These are phyloP conservation scores for Philereme vetulata DNA, from an alignment of 2,888 invertebrate genomes.

Conservation along the genomic window DNA sequence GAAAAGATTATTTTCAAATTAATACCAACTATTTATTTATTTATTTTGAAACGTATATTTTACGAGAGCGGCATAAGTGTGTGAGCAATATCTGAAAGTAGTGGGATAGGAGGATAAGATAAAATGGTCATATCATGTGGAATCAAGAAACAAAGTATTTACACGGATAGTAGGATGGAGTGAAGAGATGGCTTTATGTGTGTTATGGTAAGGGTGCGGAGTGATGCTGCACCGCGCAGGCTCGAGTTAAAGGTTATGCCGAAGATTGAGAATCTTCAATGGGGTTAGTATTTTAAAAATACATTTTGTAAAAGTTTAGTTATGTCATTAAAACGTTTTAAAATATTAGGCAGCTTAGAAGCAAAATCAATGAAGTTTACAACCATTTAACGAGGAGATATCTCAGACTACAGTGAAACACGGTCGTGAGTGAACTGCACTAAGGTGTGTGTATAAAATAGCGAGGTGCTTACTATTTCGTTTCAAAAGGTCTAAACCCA, in stretches of 20 bases:
- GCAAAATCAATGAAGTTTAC: constrained; percentile 45
- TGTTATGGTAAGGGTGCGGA: constrained; percentile 66
- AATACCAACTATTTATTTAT: constrained; percentile 41
- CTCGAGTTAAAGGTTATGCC: constrained; percentile 66
- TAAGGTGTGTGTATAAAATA: constrained; percentile 57
- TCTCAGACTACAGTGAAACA: constrained; percentile 33
- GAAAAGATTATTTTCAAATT: constrained; percentile 49
- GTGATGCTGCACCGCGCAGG: constrained; percentile 62
- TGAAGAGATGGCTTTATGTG: constrained; percentile 66
- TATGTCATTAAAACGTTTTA: constrained; percentile 59
- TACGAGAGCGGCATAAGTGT: constrained; percentile 54
- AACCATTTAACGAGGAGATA: constrained; percentile 37
- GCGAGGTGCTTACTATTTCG: constrained; percentile 75
- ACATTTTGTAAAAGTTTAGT: constrained; percentile 62
- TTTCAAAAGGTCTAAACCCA: constrained; percentile 68
- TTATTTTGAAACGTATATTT: constrained; percentile 44
- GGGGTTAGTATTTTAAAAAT: constrained; percentile 78
- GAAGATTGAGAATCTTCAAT: constrained; percentile 80
- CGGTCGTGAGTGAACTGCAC: constrained; percentile 30
- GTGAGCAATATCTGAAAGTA: constrained; percentile 71
- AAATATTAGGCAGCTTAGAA: constrained; percentile 58
- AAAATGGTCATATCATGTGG: constrained; percentile 80
- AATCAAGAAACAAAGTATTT: constrained; percentile 66
- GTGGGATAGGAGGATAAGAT: constrained; percentile 64
- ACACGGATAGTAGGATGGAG: constrained; percentile 64